phyloP scores from a whole-genome alignment of 2,888 invertebrate genomes.

The Teleiodes luculella region DNA sequence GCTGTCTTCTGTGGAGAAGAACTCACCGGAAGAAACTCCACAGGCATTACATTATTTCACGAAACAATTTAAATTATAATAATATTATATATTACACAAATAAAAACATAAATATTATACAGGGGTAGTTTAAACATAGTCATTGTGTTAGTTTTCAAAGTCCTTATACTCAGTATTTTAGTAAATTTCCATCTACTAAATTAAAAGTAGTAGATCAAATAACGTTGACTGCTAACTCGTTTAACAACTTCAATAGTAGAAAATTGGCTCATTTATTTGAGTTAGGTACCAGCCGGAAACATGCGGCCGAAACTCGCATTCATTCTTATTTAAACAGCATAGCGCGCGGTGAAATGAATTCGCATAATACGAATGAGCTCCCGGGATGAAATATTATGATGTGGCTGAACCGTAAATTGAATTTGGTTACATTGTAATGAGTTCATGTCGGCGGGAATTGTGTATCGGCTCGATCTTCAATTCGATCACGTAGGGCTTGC shows the following conservation, averaged over 20 bases:
- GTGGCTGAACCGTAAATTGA: conserved; percentile 66
- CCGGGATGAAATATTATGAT: conserved; percentile 67
- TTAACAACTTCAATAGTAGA: neutral
- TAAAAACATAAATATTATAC: too few relatives aligned
- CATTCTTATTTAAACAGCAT: conserved; percentile 45
- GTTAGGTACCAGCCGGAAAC: conserved; percentile 24
- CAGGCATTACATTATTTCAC: too few relatives aligned
- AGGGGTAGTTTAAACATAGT: too few relatives aligned
- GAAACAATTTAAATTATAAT: too few relatives aligned
- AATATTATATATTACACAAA: too few relatives aligned
- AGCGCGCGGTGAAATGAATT: conserved; percentile 41
- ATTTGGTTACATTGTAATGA: conserved; percentile 75
- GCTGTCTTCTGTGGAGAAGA: too few relatives aligned
- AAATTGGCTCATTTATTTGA: conserved; percentile 9
- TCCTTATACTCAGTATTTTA: too few relatives aligned
- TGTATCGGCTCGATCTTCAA: conserved; percentile 69
- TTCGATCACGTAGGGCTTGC: conserved; percentile 68
- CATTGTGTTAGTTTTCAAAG: too few relatives aligned
- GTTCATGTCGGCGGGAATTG: conserved; percentile 62
- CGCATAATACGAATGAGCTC: conserved; percentile 37
- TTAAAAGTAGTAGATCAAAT: too few relatives aligned
- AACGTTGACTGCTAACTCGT: neutral
- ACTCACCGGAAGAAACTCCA: too few relatives aligned
- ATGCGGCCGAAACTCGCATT: conserved; percentile 38
- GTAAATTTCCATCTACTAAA: too few relatives aligned